phyloP scores from a whole-genome alignment of 2,797 vertebrate species.

The Carcharodon carcharias region DNA sequence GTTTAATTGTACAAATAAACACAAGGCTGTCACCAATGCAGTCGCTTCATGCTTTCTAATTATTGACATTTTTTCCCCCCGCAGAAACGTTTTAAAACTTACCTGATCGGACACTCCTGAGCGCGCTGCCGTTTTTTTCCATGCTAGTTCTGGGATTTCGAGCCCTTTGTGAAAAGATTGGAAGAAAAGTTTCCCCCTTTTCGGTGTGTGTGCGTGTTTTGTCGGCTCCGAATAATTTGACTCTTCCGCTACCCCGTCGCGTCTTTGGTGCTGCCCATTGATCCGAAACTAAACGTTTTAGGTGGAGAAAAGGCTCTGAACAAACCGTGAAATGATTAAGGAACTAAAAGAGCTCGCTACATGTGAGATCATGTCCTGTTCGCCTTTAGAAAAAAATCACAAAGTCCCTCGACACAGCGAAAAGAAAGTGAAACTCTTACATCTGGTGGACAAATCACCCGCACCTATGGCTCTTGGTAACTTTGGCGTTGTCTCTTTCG shows the following conservation, averaged over 20 bases:
- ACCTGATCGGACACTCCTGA: slow-evolving; percentile 85
- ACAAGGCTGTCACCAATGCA: neutral
- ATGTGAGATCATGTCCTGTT: slow-evolving; percentile 89
- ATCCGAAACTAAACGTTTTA: slow-evolving; percentile 99
- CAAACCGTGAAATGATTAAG: slow-evolving; percentile 97
- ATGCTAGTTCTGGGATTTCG: slow-evolving; percentile 58
- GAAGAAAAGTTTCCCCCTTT: slow-evolving; percentile 54
- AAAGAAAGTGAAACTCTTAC: slow-evolving; percentile 57
- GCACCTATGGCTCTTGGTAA: slow-evolving; percentile 49
- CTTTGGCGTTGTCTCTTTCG: slow-evolving; percentile 46
- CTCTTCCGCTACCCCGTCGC: slow-evolving; percentile 92
- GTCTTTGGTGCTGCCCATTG: slow-evolving; percentile 94
- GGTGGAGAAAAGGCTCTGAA: slow-evolving; percentile 91
- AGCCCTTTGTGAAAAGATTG: slow-evolving; percentile 50
- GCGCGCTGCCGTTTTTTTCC: slow-evolving; percentile 76
- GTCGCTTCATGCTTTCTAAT: neutral
- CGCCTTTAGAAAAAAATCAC: slow-evolving; percentile 57
- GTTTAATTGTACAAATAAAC: neutral
- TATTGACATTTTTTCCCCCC: neutral
- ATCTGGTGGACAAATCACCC: slow-evolving; percentile 63
- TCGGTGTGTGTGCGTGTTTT: slow-evolving; percentile 39
- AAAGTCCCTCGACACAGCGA: slow-evolving; percentile 67
- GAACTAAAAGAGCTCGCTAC: slow-evolving; percentile 79
- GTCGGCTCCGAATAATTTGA: slow-evolving; percentile 72
- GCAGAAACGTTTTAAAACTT: slow-evolving; percentile 48